Conservation (phyloP, 2,113 vertebrate species). For the Dicerorhinus sumatrensis region DNA sequence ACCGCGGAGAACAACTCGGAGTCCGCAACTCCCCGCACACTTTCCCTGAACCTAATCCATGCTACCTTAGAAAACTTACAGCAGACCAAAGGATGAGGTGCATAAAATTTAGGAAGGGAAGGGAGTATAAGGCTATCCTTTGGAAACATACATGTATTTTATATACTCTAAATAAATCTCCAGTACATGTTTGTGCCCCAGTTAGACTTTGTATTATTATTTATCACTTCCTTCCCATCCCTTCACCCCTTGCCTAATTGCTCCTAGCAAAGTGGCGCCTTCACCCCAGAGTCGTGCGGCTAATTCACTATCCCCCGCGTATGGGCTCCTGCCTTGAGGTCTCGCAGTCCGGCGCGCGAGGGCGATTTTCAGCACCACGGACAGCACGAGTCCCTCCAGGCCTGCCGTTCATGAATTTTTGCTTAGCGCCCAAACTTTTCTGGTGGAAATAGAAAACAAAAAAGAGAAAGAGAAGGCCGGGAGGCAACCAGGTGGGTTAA, state of each 20-base stretch:
- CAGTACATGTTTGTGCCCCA: constrained; percentile 59
- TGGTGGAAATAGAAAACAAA: constrained; percentile 32
- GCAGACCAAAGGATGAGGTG: constrained; percentile 61
- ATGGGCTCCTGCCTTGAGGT: background rate
- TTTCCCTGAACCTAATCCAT: constrained; percentile 62
- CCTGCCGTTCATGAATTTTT: background rate
- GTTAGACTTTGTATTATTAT: constrained; percentile 59
- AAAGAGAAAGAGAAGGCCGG: constrained; percentile 4
- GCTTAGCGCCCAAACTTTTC: constrained; percentile 45
- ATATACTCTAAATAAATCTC: constrained; percentile 79
- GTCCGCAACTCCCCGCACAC: background rate
- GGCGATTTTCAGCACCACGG: constrained; percentile 76
- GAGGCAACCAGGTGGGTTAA: constrained; percentile 32
- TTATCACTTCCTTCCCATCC: constrained; percentile 44
- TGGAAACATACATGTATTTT: constrained; percentile 74
- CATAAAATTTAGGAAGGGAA: constrained; percentile 17
- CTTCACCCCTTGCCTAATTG: constrained; percentile 6
- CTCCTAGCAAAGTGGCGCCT: constrained; percentile 50
- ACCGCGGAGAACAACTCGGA: background rate
- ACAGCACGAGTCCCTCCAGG: constrained; percentile 41
- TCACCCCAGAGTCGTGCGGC: background rate
- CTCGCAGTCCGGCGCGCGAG: rapidly evolving
- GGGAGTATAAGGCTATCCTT: constrained; percentile 77
- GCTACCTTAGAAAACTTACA: constrained; percentile 58
- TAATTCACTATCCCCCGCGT: background rate